Conservation (phyloP, 1,140 invertebrate genomes). For the Drosophila parvula region DNA sequence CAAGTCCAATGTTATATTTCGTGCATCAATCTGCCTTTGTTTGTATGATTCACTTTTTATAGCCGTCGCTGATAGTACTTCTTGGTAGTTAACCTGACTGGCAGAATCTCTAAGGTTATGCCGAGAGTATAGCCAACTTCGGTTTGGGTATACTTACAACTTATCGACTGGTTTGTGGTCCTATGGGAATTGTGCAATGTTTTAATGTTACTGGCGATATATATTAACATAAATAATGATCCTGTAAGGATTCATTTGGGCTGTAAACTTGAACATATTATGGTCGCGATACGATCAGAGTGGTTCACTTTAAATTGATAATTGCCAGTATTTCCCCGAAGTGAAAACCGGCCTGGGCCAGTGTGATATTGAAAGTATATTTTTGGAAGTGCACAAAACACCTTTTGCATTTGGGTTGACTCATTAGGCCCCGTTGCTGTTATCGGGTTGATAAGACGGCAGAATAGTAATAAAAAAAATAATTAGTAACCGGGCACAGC, state of each 20-base stretch:
- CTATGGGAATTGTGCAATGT: conserved; percentile 34
- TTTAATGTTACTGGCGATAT: conserved; percentile 4
- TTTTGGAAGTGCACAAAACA: conserved; percentile 22
- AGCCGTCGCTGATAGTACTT: neutral
- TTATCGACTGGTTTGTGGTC: conserved; percentile 28
- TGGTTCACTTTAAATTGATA: conserved; percentile 28
- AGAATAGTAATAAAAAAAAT: conserved; percentile 12
- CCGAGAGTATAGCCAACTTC: conserved; percentile 14
- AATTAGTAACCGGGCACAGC: conserved; percentile 26
- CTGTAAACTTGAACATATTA: conserved; percentile 39
- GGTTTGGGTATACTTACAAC: neutral
- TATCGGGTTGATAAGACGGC: conserved; percentile 32
- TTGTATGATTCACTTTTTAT: conserved; percentile 7
- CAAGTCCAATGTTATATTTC: neutral
- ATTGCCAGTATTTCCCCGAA: conserved; percentile 2
- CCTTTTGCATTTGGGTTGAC: conserved; percentile 16
- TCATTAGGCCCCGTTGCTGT: neutral
- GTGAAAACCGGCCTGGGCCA: neutral
- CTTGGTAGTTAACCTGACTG: neutral
- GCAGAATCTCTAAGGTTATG: too few species aligned
- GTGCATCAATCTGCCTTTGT: neutral
- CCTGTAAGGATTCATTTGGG: conserved; percentile 16
- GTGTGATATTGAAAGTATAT: conserved; percentile 9
- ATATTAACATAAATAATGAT: conserved; percentile 40
- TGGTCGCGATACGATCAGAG: conserved; percentile 32